These are phyloP conservation scores for Daktulosphaira vitifoliae DNA, from an alignment of 1,140 invertebrate species.

Conservation along the genomic window DNA sequence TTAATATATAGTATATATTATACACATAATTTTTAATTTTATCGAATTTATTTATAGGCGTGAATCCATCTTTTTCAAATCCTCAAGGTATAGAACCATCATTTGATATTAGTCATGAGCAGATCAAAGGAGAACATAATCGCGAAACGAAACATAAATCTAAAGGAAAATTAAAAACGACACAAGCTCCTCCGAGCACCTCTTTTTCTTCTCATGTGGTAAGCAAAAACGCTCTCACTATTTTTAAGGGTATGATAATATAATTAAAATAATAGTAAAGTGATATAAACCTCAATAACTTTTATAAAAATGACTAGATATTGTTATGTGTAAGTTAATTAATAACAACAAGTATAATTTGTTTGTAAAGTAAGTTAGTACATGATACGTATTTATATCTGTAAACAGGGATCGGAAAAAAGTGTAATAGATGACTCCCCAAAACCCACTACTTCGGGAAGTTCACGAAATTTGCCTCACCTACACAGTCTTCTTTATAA, in stretches of 20 bases:
- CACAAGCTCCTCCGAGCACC: background rate
- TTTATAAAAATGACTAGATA: background rate
- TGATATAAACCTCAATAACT: too few species aligned
- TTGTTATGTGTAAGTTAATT: background rate
- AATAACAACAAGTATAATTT: constrained; percentile 13
- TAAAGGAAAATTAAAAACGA: background rate
- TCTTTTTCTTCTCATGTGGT: background rate
- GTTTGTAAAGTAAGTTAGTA: too few species aligned
- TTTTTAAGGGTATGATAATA: too few species aligned
- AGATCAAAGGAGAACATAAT: constrained; percentile 26
- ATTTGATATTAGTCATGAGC: constrained; percentile 56
- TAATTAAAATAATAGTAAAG: background rate
- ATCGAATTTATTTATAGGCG: background rate
- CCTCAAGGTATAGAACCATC: constrained; percentile 37
- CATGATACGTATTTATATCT: constrained; percentile 32
- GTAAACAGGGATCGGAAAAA: constrained; percentile 31
- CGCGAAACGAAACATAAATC: constrained; percentile 8
- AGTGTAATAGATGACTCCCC: constrained; percentile 29
- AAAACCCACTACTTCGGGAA: constrained; percentile 49
- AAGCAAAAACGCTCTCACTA: too few species aligned
- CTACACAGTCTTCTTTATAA: constrained; percentile 59
- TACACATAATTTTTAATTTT: background rate
- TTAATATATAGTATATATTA: background rate
- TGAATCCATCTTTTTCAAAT: constrained; percentile 8
- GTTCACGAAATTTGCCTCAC: constrained; percentile 56